phyloP scores from a whole-genome alignment of 1,140 invertebrate genomes.

The Hylaeus anthracinus region DNA sequence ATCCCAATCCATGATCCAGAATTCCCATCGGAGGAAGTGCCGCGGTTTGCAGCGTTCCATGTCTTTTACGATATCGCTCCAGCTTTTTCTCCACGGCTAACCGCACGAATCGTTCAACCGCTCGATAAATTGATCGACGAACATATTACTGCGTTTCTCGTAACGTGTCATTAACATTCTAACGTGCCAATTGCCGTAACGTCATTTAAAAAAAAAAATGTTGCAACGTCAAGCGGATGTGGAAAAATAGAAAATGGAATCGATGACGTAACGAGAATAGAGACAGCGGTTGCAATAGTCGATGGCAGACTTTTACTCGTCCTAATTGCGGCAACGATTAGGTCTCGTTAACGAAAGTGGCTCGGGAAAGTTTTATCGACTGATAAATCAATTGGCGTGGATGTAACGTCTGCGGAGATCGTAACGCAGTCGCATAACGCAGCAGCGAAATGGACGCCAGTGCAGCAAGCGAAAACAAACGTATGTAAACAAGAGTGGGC shows the following conservation, averaged over 20 bases:
- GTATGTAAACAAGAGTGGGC: conserved; percentile 37
- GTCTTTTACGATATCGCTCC: neutral
- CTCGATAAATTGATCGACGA: neutral
- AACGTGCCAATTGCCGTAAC: neutral
- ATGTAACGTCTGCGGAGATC: conserved; percentile 9
- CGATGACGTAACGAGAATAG: conserved; percentile 21
- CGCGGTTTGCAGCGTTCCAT: neutral
- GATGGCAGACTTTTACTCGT: conserved; percentile 21
- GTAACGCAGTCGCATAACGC: conserved; percentile 21
- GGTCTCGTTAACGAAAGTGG: conserved; percentile 26
- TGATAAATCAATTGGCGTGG: conserved; percentile 19
- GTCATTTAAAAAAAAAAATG: neutral
- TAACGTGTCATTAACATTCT: conserved; percentile 14
- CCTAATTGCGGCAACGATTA: conserved; percentile 28
- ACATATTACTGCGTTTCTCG: neutral
- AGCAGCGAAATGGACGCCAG: conserved; percentile 32
- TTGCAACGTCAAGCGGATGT: too few relatives aligned
- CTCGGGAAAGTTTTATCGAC: conserved; percentile 26
- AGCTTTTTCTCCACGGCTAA: neutral
- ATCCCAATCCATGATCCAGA: too few relatives aligned
- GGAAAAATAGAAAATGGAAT: neutral
- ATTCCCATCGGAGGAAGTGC: neutral
- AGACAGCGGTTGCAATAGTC: conserved; percentile 13
- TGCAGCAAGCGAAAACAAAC: conserved; percentile 41
- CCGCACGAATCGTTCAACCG: neutral